Evolutionary conservation across 1,140 invertebrate genomes (phyloP), one percentile per base, ranked within the genome.

Genomic region (Lordiphosa mommai): DNA sequence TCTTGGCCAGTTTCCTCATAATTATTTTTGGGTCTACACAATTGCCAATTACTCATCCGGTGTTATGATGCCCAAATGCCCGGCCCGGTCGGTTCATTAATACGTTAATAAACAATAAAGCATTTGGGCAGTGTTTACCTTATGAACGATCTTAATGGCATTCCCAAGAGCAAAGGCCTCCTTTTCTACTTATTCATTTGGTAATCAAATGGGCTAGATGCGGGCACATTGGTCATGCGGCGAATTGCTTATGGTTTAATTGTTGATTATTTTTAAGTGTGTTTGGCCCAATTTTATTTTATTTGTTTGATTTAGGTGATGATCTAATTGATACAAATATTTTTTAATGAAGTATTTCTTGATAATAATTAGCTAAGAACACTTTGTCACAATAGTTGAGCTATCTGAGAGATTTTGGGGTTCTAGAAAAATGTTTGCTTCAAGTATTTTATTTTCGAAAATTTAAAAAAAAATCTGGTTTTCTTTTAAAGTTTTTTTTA

Each of bases 141-240:
- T 82, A 84, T 48, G 61, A 71, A 38, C 72, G 72, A 61, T 77
- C 63, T 77, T 84, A 84, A 82, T 82, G 76, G 69, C 69, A 14
- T 58, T 34, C 7, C 12, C 44, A 50, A 52, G 61, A 20, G 30
- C 41, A 46, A 50, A 58, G 40, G 23, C n/a, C 14, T 20, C 14
- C 12, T 7, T 32, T 32, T 17, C 23, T 48, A 33, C n/a, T 33
- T 7, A 10, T 12, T n/a, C 20, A 47, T 65, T 37, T 30, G 48
- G 46, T 34, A 30, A 46, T 56, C 27, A 68, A 63, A 68, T 68
- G 32, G 48, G 16, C 48, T 52, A 44, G 52, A 61, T 61, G 51
- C 59, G 59, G 59, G 59, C 43, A 47, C 16, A 40, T 46, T 53
- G 40, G 48, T 37, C 57, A 66, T 66, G 58, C 38, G 50, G 57